Conservation (phyloP, 2,888 invertebrate species). For the Harpalus rubripes region DNA sequence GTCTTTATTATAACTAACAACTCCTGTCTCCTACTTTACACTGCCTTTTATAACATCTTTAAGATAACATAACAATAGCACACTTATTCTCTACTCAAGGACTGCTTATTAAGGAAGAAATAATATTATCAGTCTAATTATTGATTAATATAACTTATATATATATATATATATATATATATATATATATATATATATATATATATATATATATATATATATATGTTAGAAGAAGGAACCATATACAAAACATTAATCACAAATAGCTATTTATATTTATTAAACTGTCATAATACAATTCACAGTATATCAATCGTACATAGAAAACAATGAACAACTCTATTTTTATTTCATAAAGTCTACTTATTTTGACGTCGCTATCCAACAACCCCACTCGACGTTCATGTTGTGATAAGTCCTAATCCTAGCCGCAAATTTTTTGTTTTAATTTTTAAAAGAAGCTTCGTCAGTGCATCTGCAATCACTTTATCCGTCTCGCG, state of each 20-base stretch:
- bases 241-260: background rate
- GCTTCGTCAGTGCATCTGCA: slow-evolving; percentile 13
- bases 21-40: too few relatives aligned
- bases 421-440: background rate
- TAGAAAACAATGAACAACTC: background rate
- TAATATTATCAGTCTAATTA: too few relatives aligned
- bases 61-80: too few relatives aligned
- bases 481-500: slow-evolving; percentile 8
- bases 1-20: too few relatives aligned
- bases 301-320: background rate
- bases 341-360: too few relatives aligned
- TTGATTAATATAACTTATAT: too few relatives aligned
- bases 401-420: background rate
- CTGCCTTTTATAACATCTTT: too few relatives aligned
- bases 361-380: background rate
- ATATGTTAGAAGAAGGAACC: background rate
- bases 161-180: too few relatives aligned
- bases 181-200: too few relatives aligned
- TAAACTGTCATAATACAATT: background rate
- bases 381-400: background rate
- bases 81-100: too few relatives aligned
- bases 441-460: background rate
- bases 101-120: too few relatives aligned
- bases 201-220: too few relatives aligned
- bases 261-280: background rate